phyloP scores from a whole-genome alignment of 1,140 invertebrate genomes.

The Episyrphus balteatus region DNA sequence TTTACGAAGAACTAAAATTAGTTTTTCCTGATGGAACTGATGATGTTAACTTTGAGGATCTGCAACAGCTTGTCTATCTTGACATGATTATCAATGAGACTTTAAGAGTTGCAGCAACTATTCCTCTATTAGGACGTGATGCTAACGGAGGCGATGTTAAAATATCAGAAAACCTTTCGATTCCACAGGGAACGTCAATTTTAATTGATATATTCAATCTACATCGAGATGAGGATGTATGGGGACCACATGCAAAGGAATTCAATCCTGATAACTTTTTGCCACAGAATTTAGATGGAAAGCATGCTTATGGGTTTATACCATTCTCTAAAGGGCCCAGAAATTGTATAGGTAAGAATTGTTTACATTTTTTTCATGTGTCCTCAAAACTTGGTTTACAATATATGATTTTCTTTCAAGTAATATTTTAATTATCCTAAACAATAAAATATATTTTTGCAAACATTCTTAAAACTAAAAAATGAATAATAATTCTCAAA shows the following conservation, averaged over 20 bases:
- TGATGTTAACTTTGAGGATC: conserved; percentile 1
- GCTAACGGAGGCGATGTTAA: not conserved
- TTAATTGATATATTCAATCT: conserved; percentile 11
- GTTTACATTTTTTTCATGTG: no score
- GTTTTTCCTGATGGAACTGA: conserved; percentile 1
- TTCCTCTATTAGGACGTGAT: conserved; percentile 11
- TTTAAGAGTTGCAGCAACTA: conserved; percentile 10
- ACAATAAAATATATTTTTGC: no score
- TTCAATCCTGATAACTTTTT: conserved; percentile 50
- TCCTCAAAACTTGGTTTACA: no score
- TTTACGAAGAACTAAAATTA: conserved; percentile 7
- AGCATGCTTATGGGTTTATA: conserved; percentile 38
- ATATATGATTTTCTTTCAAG: no score
- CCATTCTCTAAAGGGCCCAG: conserved; percentile 46
- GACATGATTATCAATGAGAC: conserved; percentile 12
- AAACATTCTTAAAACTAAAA: no score
- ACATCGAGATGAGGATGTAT: conserved; percentile 18
- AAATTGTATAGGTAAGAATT: conserved; percentile 42
- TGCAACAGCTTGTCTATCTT: conserved; percentile 8
- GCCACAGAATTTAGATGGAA: conserved; percentile 27
- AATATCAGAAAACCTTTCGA: not conserved
- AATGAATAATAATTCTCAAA: no score
- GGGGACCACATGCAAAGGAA: conserved; percentile 42
- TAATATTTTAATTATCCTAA: no score
- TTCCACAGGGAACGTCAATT: conserved; percentile 8